Conservation (phyloP, 2,797 vertebrate species). For the Lutjanus argentimaculatus region DNA sequence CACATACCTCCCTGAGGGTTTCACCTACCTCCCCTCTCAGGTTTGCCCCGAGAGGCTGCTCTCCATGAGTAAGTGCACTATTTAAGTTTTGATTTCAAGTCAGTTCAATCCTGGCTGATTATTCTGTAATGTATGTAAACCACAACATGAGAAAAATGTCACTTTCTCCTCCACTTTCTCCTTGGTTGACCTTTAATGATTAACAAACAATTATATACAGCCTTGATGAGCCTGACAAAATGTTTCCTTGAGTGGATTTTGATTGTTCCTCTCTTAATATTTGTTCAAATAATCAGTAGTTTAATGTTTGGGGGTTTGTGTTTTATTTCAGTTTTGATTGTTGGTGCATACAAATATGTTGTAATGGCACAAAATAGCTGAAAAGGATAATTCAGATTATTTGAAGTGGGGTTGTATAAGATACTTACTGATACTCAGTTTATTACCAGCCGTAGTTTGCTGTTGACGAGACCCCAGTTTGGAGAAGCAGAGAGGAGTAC, state of each 20-base stretch:
- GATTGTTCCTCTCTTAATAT: constrained; percentile 5
- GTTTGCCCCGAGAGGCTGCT: constrained; percentile 94
- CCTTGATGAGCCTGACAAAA: constrained; percentile 6
- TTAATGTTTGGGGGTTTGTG: not conserved
- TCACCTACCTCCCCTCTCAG: constrained; percentile 93
- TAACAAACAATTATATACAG: not conserved
- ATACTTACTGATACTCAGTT: too few species aligned
- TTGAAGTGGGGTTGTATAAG: too few species aligned
- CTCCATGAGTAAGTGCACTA: constrained; percentile 91
- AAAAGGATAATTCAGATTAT: too few species aligned
- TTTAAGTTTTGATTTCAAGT: constrained; percentile 5
- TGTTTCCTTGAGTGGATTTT: not conserved
- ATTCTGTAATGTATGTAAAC: not conserved
- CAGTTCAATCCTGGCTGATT: not conserved
- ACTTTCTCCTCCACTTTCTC: not conserved
- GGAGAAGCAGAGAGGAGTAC: too few species aligned
- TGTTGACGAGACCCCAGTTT: too few species aligned
- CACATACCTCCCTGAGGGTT: constrained; percentile 94
- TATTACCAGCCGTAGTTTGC: too few species aligned
- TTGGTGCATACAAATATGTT: constrained; percentile 37
- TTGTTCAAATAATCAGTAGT: constrained; percentile 25
- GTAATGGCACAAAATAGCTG: constrained; percentile 18
- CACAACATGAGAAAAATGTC: not conserved
- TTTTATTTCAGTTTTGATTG: constrained; percentile 40
- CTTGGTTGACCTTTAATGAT: constrained; percentile 2